Base-by-base conservation (phyloP, 37 sponge, comb jelly and placozoan species). In the Eunapius fragilis region DNA sequence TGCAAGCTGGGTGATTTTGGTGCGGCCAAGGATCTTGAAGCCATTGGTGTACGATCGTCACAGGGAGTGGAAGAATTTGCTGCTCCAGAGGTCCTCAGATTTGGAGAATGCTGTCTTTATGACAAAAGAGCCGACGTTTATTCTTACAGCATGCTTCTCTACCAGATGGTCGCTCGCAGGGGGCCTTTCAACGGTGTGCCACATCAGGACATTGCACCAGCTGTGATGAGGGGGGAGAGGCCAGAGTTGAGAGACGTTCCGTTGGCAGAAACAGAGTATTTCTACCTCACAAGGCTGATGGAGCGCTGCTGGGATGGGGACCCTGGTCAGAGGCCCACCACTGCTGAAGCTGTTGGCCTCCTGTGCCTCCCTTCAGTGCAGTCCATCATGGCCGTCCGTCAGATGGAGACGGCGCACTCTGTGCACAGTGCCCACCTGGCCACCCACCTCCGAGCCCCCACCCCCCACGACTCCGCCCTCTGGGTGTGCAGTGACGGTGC, bases 1-100 rank as follows among this genome's bases (percentile, higher is more conserved):
- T 89, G 94, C 68, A 96, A 96, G 33, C 31, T 96, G n/a, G 85
- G 92, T 68, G 91, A 93, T 33, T 91, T 93, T 83, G 94, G 94
- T 25, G 90, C 91, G 38, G 89, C 93, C 31, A 84, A 91, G 25
- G 37, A 78, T 4, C 75, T 79, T 17, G 78, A 88, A 25, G 93
- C 96, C 11, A 47, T 90, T 12, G 94, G 96, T 3, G 68, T 82
- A 9, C 34, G 49, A 37, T 89, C 91, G 10, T 45, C 92, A 9
- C 75, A 82, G 35, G 96, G 94, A 3, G 90, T 91, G 24, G 88
- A 84, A 28, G 91, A 93, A 2, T 96, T 93, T 71, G 77, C 81
- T 81, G 95, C 95, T 27, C 95, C 95, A 25, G 95, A 94, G 67
- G 92, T 89, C 2, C 32, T 88, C 25, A 79, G 76, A 25, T 35